Conservation (phyloP, 2,888 invertebrate species). For the Eupithecia pulchellata region DNA sequence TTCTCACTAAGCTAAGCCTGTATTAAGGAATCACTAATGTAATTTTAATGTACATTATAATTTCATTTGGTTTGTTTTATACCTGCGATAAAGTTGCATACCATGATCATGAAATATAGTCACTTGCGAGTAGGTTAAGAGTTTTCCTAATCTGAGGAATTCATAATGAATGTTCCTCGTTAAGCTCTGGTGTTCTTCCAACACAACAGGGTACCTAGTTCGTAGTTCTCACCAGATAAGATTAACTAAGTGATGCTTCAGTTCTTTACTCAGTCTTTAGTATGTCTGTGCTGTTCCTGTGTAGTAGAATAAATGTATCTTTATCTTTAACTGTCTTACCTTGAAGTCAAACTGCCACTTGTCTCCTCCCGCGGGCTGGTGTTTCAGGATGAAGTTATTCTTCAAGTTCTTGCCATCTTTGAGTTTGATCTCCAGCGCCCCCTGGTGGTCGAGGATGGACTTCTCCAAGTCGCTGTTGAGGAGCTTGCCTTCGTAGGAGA, state of each 20-base stretch:
- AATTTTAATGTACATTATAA: too few relatives aligned
- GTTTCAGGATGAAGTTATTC: slow-evolving; percentile 64
- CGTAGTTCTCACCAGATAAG: background rate
- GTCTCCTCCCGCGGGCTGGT: slow-evolving; percentile 63
- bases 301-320: too few relatives aligned
- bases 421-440: slow-evolving; percentile 65
- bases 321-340: slow-evolving; percentile 56
- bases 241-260: background rate
- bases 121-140: background rate
- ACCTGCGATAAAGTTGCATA: background rate
- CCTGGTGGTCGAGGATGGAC: slow-evolving; percentile 64
- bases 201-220: background rate
- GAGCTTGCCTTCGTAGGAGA: slow-evolving; percentile 69
- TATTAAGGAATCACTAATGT: too few relatives aligned
- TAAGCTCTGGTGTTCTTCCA: background rate
- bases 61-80: background rate
- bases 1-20: too few relatives aligned
- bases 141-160: background rate
- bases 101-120: background rate
- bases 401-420: slow-evolving; percentile 68
- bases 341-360: slow-evolving; percentile 67
- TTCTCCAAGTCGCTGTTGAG: slow-evolving; percentile 65
- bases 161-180: background rate
- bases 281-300: too few relatives aligned
- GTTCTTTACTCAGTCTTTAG: too few relatives aligned